Base-by-base conservation (phyloP, 2,113 vertebrate genomes). In the Tor tambroides region DNA sequence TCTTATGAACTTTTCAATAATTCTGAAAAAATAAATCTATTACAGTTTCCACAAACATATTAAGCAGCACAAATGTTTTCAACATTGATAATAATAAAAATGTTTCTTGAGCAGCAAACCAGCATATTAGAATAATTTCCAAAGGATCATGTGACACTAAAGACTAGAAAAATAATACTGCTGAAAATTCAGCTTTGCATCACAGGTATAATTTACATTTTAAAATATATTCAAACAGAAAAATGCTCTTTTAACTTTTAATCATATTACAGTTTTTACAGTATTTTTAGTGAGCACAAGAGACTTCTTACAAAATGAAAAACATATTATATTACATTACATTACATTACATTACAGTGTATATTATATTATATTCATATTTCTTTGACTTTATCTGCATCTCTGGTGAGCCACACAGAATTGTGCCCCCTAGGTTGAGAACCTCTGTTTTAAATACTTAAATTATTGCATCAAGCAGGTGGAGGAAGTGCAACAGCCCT, bases 401-500 rank as follows among this genome's bases (percentile, higher is more conserved):
- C 21, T 59, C 54, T 59, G 21, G 19, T 23, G 21, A 59, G 7
- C 7, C 54, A 61, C 8, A 61, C 3, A 51, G 54, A 59, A 23
- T n/a, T 10, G 56, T 61, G 56, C n/a, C 8, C 56, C 17, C 19
- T 41, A 41, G 9, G 9, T 32, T 32, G 15, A 78, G 23, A 54
- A 54, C 15, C 75, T 77, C 15, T 30, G n/a, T 9, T 51, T 30
- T 51, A 43, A 75, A 43, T 2, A 32, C 69, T 61, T 59, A 80
- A 51, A 69, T n/a, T 46, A 71, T 46, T 41, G 56, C 59, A 67
- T 82, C 28, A 51, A 69, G 63, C 63, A 83, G 43, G 41, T 43
- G 63, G 63, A 83, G 63, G 30, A 69, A 71, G 63, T 69, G 43
- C 43, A 71, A 71, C 80, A 83, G 81, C 81, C 43, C 63, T 83